A percentile compares a stretch with the other conserved stretches of the same genome.
phyloP scores from a whole-genome alignment of 1,140 invertebrate genomes.

The Nautilus pompilius region DNA sequence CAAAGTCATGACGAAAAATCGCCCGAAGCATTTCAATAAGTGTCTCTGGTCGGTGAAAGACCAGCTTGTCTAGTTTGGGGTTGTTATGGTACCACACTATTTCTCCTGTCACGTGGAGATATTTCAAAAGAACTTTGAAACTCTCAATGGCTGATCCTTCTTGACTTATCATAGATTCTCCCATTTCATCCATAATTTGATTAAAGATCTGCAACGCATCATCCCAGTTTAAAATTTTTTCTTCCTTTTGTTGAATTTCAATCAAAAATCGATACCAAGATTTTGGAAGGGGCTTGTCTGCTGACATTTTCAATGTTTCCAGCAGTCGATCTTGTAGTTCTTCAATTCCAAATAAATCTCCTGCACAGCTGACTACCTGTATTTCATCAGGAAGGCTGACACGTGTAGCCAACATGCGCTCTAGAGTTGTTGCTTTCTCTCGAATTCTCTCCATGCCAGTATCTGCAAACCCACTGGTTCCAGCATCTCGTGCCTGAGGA shows the following conservation, averaged over 20 bases:
- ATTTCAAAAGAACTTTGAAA: constrained; percentile 37
- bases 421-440: constrained; percentile 29
- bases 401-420: constrained; percentile 34
- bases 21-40: constrained; percentile 47
- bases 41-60: constrained; percentile 46
- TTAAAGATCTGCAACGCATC: constrained; percentile 32
- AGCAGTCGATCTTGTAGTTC: constrained; percentile 19
- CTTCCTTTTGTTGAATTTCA: constrained; percentile 27
- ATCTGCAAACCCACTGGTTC: constrained; percentile 12
- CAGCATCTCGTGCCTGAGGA: constrained; percentile 13
- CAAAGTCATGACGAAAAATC: constrained; percentile 47
- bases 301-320: constrained; percentile 19
- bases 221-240: constrained; percentile 29
- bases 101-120: constrained; percentile 45
- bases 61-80: constrained; percentile 28
- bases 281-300: constrained; percentile 29
- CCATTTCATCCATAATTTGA: constrained; percentile 27
- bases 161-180: constrained; percentile 34
- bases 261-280: constrained; percentile 41
- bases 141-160: constrained; percentile 36
- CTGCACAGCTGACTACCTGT: constrained; percentile 42
- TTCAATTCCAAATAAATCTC: constrained; percentile 26
- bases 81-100: constrained; percentile 49
- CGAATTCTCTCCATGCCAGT: constrained; percentile 30
- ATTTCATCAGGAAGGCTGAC: constrained; percentile 28